These are phyloP conservation scores for Aphodius granarius DNA, from an alignment of 2,888 invertebrate species.

Conservation along the genomic window DNA sequence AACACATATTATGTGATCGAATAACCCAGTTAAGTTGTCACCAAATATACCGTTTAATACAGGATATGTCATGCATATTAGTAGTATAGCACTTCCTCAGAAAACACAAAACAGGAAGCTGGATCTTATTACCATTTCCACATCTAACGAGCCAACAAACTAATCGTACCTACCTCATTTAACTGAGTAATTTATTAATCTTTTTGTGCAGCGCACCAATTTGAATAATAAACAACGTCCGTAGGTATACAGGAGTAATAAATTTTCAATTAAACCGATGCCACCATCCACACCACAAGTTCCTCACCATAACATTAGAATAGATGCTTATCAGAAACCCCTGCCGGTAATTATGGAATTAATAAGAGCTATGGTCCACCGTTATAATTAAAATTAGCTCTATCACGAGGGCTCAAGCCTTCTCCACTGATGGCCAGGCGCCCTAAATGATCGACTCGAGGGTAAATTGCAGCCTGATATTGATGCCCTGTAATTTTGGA, in stretches of 20 bases:
- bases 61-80: not conserved
- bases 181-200: constrained; percentile 5
- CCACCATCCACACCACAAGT: not conserved
- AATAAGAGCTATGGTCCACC: constrained; percentile 19
- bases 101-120: not conserved
- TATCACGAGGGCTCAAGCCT: constrained; percentile 20
- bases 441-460: constrained; percentile 22
- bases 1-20: not conserved
- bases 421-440: not conserved
- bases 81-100: not conserved
- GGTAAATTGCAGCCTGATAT: constrained; percentile 43
- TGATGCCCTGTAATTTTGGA: constrained; percentile 48
- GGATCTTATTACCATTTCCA: not conserved
- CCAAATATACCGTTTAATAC: not conserved
- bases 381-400: constrained; percentile 32
- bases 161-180: not conserved
- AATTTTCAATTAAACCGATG: constrained; percentile 14
- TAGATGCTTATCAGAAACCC: constrained; percentile 20
- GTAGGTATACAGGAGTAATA: constrained; percentile 11
- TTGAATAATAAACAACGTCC: constrained; percentile 13
- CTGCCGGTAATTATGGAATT: constrained; percentile 33
- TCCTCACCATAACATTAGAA: not conserved
- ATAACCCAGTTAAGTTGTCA: not conserved
- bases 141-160: not conserved
- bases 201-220: constrained; percentile 5